These are phyloP conservation scores for Melanocharis versteri DNA, from an alignment of 2,113 vertebrate species.

Conservation along the genomic window DNA sequence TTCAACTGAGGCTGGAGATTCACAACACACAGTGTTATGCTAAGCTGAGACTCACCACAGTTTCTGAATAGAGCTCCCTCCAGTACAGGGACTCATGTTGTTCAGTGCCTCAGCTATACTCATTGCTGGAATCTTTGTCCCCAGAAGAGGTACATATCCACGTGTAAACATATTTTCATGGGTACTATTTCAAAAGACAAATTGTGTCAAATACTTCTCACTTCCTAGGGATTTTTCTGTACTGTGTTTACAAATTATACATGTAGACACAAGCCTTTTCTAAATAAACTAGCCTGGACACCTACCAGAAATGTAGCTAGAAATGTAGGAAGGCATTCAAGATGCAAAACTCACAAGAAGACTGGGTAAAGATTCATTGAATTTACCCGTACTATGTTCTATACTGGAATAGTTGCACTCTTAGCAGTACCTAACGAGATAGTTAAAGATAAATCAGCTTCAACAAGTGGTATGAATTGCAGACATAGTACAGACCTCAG, in stretches of 20 bases:
- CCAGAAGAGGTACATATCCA: not conserved
- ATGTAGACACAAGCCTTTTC: not conserved
- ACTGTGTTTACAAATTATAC: not conserved
- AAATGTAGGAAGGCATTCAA: not conserved
- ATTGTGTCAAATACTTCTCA: not conserved
- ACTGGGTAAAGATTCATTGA: not conserved
- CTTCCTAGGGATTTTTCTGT: not conserved
- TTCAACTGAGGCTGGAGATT: not conserved
- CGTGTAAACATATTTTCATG: not conserved
- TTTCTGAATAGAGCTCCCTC: not conserved
- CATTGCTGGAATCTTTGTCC: not conserved
- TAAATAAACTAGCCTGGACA: not conserved
- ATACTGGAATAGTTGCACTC: not conserved
- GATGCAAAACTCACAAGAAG: not conserved
- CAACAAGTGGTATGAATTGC: not conserved
- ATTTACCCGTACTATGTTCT: not conserved
- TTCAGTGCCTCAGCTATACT: not conserved
- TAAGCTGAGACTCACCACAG: not conserved
- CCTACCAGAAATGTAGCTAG: not conserved
- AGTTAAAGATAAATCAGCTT: not conserved
- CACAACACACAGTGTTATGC: not conserved
- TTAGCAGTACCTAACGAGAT: not conserved
- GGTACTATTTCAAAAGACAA: not conserved
- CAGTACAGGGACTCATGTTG: not conserved
- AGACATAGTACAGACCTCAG: not conserved